A percentile compares a stretch with the other conserved stretches of the same genome.
Evolutionary conservation across 2,113 vertebrate genomes (phyloP).

Genomic region (Pithys albifrons): DNA sequence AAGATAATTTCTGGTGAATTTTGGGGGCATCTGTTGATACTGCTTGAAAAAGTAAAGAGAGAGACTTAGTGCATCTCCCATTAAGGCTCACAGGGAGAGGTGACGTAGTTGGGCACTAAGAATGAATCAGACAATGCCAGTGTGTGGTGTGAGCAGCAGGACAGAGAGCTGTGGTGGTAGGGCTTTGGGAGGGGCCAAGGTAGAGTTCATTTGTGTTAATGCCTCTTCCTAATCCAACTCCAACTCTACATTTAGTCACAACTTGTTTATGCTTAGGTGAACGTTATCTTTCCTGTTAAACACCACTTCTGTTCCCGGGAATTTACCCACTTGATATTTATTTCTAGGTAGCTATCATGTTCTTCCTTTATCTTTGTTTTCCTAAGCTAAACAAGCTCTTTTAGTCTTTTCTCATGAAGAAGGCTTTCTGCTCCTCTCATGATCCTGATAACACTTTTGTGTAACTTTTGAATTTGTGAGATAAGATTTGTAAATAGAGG

Average conservation of each 20-base stretch:
- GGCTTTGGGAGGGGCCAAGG: no score
- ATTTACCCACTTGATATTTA: background rate
- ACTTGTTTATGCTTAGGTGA: background rate
- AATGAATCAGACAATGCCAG: accelerated
- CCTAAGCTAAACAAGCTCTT: background rate
- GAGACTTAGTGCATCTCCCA: background rate
- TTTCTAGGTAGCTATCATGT: background rate
- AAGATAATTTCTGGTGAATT: background rate
- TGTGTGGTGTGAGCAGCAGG: background rate
- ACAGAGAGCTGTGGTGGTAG: background rate
- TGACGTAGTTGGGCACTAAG: accelerated
- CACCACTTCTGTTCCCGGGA: background rate
- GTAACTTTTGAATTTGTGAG: background rate
- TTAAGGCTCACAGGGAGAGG: background rate
- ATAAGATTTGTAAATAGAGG: background rate
- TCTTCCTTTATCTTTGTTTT: background rate
- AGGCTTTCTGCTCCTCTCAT: background rate
- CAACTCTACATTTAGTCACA: background rate
- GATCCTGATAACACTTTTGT: background rate
- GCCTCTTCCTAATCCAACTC: background rate
- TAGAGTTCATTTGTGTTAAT: background rate
- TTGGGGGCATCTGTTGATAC: background rate
- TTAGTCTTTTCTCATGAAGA: background rate
- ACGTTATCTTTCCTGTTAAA: background rate
- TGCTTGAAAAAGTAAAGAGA: background rate